Evolutionary conservation across 37 sponge, comb jelly and placozoan species (phyloP), one percentile per base, ranked within the genome.

Genomic region (Diacarnus erythraeanus): DNA sequence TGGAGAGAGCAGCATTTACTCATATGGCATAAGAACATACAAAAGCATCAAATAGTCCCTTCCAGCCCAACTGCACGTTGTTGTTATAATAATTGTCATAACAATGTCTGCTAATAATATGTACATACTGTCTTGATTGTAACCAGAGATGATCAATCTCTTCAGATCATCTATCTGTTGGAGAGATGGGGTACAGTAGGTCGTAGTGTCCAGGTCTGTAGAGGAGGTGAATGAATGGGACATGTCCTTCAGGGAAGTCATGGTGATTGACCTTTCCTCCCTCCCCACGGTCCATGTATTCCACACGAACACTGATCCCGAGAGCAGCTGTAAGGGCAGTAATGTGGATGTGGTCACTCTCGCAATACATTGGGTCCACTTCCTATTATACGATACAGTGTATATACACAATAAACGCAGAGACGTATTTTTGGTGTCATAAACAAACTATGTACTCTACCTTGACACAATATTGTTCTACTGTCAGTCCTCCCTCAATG

Each of bases 161-260:
- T 15, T 47, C 12, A 12, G 6, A 47, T 6, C 12, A 12, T 47
- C 51, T 15, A 47, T 12, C 6, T 6, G 51, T 15, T 47, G 51
- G 51, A 35, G 2, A 3, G 34, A 30, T 5, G 9, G 81, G 72
- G 71, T 97, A 97, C 59, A 97, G 86, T 42, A 97, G 83, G 74
- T 97, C 97, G 77, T 97, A 97, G 59, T 97, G 97, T 60, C 99
- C 99, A 36, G 99, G 99, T 72, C 99, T 57, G 69, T 99, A 99
- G 42, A 99, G 93, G 18, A 99, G 35, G 41, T 89, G 87, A 43
- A 99, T 75, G 60, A 6, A 36, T 5, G 97, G 95, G 39, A 41
- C 22, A 2, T 84, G 61, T 29, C 81, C 57, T 39, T 94, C 97
- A 0, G 93, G 97, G 57, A 97, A 97, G 65, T 89, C 90, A 69